phyloP scores from a whole-genome alignment of 2,113 vertebrate species.

The Podarcis raffonei region DNA sequence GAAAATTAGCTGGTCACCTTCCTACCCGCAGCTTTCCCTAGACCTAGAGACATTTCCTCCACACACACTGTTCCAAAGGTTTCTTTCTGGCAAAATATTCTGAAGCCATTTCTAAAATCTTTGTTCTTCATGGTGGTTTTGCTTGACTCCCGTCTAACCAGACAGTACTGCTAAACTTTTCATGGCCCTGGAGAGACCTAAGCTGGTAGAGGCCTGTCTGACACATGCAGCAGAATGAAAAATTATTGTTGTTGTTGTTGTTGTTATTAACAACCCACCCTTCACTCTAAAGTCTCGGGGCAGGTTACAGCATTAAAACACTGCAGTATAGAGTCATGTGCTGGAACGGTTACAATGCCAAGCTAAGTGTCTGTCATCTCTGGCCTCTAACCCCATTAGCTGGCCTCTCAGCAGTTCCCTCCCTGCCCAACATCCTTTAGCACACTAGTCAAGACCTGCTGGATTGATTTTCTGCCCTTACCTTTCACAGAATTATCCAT shows the following conservation, averaged over 20 bases:
- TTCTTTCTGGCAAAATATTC: neutral
- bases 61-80: neutral
- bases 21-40: neutral
- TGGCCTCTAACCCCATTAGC: neutral
- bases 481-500: conserved; percentile 89
- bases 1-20: neutral
- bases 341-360: neutral
- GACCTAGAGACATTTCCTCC: no score
- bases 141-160: neutral
- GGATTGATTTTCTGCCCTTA: neutral
- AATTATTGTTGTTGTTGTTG: no score
- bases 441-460: neutral
- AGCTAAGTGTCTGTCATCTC: neutral
- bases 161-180: neutral
- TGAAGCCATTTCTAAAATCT: neutral
- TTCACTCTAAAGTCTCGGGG: no score
- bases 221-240: neutral
- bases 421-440: neutral
- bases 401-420: neutral
- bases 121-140: neutral
- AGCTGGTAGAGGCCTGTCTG: neutral
- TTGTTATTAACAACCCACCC: no score
- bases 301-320: neutral
- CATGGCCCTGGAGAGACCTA: neutral
- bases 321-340: neutral